Conservation (phyloP, 2,888 invertebrate species). For the Drosophila peninsularis region DNA sequence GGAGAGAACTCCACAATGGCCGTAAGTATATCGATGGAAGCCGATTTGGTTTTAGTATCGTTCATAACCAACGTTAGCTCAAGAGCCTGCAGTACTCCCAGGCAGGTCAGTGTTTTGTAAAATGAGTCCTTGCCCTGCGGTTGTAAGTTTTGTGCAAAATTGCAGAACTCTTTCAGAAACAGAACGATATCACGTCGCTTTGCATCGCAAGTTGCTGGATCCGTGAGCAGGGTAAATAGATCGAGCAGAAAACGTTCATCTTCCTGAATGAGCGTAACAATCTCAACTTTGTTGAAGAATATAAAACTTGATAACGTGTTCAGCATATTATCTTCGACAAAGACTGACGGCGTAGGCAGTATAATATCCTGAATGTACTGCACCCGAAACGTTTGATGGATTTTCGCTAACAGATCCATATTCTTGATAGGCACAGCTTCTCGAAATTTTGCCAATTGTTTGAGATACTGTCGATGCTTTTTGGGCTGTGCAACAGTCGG, state of each 20-base stretch:
- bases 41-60: slow-evolving; percentile 97
- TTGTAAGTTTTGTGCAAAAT: slow-evolving; percentile 99
- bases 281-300: slow-evolving; percentile 99
- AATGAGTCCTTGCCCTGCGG: slow-evolving; percentile 98
- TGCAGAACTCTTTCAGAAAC: slow-evolving; percentile 99
- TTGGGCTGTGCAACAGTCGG: slow-evolving; percentile 93
- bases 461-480: slow-evolving; percentile 97
- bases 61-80: slow-evolving; percentile 96
- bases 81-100: slow-evolving; percentile 94
- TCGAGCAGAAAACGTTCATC: slow-evolving; percentile 98
- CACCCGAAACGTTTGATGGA: slow-evolving; percentile 99
- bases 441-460: slow-evolving; percentile 95
- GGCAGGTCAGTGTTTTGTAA: slow-evolving; percentile 95
- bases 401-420: slow-evolving; percentile 97
- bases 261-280: slow-evolving; percentile 98
- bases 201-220: slow-evolving; percentile 92
- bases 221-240: slow-evolving; percentile 96
- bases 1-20: slow-evolving; percentile 99
- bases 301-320: slow-evolving; percentile 99
- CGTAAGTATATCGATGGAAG: slow-evolving; percentile 98
- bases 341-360: slow-evolving; percentile 98
- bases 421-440: slow-evolving; percentile 98
- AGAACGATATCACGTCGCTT: slow-evolving; percentile 97
- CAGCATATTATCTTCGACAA: slow-evolving; percentile 99
- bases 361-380: slow-evolving; percentile 99